Percentiles rank a stretch among this genome's conserved stretches.
phyloP scores from a whole-genome alignment of 2,888 invertebrate species.

The Volucella inanis region DNA sequence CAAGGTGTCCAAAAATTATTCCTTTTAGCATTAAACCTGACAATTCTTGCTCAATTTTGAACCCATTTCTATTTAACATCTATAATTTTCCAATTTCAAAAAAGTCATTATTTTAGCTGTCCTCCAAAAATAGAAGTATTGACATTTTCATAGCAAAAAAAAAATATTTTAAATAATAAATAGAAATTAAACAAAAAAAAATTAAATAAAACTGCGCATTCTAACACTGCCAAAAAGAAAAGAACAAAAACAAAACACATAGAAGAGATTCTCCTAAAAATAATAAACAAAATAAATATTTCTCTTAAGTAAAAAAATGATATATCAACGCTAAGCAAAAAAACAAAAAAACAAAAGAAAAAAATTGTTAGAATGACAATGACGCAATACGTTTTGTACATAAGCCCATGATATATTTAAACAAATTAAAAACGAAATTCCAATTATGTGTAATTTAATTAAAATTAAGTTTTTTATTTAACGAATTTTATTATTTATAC shows the following conservation, averaged over 20 bases:
- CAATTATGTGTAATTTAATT: conserved; percentile 16
- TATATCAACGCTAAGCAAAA: neutral
- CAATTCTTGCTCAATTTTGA: no score
- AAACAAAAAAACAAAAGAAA: neutral
- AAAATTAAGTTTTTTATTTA: conserved; percentile 19
- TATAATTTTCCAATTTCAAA: no score
- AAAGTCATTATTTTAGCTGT: no score
- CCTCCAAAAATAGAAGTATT: no score
- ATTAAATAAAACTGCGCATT: conserved; percentile 45
- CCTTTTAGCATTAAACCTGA: no score
- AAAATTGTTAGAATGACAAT: conserved; percentile 63
- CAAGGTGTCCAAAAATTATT: no score
- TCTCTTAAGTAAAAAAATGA: conserved; percentile 51
- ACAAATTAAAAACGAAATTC: conserved; percentile 22
- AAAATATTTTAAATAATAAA: neutral
- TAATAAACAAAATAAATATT: conserved; percentile 36
- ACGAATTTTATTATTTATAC: neutral
- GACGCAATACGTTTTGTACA: conserved; percentile 66
- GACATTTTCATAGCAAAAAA: no score
- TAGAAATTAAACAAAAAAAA: conserved; percentile 4
- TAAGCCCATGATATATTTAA: conserved; percentile 23
- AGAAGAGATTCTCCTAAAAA: conserved; percentile 69
- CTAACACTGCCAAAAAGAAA: conserved; percentile 73
- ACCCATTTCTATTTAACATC: no score
- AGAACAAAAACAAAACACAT: conserved; percentile 41